Evolutionary conservation across 2,797 vertebrate species (phyloP).

Genomic region (Urocyon cinereoargenteus): DNA sequence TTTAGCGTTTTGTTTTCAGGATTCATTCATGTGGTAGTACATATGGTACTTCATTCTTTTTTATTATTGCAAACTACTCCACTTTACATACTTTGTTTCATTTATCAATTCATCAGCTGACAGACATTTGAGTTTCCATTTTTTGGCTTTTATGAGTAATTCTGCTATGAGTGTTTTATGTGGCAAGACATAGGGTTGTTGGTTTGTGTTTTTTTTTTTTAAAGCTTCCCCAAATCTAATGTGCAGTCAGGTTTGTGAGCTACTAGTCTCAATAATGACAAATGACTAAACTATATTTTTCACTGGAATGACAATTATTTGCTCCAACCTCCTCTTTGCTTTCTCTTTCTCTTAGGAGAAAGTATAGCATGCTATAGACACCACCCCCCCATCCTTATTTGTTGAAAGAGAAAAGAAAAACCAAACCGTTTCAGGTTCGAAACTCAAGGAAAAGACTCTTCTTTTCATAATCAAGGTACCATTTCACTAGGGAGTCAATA

Average conservation of each 20-base stretch:
- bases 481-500: not conserved
- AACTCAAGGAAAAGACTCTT: not conserved
- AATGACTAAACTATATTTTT: not conserved
- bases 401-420: slow-evolving; percentile 16
- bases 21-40: not conserved
- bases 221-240: not conserved
- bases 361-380: not conserved
- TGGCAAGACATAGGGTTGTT: not conserved
- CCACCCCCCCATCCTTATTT: not conserved
- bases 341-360: not conserved
- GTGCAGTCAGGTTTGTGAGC: not conserved
- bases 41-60: not conserved
- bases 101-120: not conserved
- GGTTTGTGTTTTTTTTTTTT: not conserved
- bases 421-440: not conserved
- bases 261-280: not conserved
- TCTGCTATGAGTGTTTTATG: not conserved
- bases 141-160: not conserved
- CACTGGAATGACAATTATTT: not conserved
- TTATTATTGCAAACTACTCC: not conserved
- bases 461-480: slow-evolving; percentile 15
- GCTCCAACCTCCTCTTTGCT: not conserved
- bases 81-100: not conserved
- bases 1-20: not conserved
- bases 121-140: not conserved